Base-by-base conservation (phyloP, 1,140 invertebrate species). In the Aporrectodea caliginosa region DNA sequence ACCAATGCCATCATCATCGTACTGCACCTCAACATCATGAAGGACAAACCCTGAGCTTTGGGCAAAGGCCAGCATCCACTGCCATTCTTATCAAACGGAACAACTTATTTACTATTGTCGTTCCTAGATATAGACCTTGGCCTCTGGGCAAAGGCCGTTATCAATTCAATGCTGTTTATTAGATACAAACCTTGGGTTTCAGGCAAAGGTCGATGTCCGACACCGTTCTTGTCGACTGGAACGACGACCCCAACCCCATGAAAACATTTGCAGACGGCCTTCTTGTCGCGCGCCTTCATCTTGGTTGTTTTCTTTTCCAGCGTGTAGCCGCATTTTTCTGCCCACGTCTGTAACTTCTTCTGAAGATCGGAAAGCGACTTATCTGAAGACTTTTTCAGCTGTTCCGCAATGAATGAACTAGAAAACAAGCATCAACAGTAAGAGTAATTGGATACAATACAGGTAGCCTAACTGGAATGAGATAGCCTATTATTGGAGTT, bases 201-300 rank as follows among this genome's bases (percentile, higher is more conserved):
- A 79, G 91, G 90, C 6, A 96, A 88, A 76, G 91, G 90, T 80
- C 95, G 90, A 83, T 96, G 96, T 0, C 95, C 95, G 6, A 95
- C 84, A 70, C 86, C 87, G 78, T 87, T 87, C 58, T 92, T 92
- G 84, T 95, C 90, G 79, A 93, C 93, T 0, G 95, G 94, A 1
- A 97, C 95, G 58, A 96, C 93, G 85, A 98, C 92, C 1, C 96
- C 96, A 80, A 92, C 92, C 80, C 91, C 91, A 87, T 97, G 94
- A 82, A 97, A 94, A 33, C 92, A 93, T 86, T 91, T 93, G 33
- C 93, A 88, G 0, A 95, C 92, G 1, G 92, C 90, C 80, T 91
- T 91, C 82, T 91, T 92, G 33, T 92, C 90, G 79, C 93, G 88
- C 43, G 87, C 84, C 84, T 91, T 91, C 88, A 93, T 92, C 72